A percentile compares a stretch with the other conserved stretches of the same genome.
These are phyloP conservation scores for Anarsia innoxiella DNA, from an alignment of 2,888 invertebrate genomes.

Conservation along the genomic window DNA sequence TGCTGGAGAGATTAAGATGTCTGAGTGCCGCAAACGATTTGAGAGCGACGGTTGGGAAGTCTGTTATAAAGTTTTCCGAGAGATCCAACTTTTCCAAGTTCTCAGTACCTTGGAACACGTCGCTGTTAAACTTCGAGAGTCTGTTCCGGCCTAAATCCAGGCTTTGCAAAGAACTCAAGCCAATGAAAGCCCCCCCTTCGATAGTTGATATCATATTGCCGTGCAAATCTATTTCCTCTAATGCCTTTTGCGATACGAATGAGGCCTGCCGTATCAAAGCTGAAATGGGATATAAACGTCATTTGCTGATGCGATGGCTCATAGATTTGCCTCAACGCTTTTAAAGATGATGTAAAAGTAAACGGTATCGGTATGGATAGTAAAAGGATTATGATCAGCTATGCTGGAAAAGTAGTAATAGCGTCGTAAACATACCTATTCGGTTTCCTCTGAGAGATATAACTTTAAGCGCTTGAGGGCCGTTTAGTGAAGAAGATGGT, in stretches of 20 bases:
- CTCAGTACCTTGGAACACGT: constrained; percentile 85
- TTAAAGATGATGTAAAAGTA: constrained; percentile 7
- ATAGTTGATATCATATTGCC: constrained; percentile 84
- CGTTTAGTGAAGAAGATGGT: constrained; percentile 87
- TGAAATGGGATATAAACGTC: constrained; percentile 49
- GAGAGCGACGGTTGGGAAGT: constrained; percentile 86
- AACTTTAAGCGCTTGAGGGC: constrained; percentile 82
- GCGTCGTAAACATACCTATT: constrained; percentile 87
- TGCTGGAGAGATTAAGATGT: constrained; percentile 87
- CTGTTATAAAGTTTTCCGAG: constrained; percentile 88
- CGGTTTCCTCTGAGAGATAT: constrained; percentile 86
- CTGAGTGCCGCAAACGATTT: constrained; percentile 81
- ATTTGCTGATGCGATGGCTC: constrained; percentile 2
- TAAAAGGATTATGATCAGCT: no score
- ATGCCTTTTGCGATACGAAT: constrained; percentile 80
- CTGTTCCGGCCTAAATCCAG: constrained; percentile 87
- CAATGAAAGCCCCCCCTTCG: constrained; percentile 84
- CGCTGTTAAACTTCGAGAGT: constrained; percentile 86
- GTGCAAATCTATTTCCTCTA: constrained; percentile 86
- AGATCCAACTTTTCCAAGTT: constrained; percentile 87
- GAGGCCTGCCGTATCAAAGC: constrained; percentile 80
- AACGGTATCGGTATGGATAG: no score
- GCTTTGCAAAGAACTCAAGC: constrained; percentile 78
- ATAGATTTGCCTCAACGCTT: constrained; percentile 5
- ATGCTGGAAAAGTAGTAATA: no score